Evolutionary conservation across 2,113 vertebrate species (phyloP).

Genomic region (Phalacrocorax brasilianus): DNA sequence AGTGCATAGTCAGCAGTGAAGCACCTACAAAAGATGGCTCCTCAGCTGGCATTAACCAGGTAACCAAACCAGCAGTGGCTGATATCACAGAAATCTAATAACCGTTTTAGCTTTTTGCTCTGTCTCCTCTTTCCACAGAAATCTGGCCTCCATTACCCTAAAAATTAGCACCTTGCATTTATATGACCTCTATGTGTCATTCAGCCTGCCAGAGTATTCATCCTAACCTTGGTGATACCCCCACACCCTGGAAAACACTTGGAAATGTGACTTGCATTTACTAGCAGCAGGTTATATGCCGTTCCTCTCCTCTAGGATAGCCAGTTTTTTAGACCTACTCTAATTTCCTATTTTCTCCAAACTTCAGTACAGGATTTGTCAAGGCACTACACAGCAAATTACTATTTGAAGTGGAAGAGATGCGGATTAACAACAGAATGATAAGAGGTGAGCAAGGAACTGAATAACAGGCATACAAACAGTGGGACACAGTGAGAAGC

Average conservation of each 20-base stretch:
- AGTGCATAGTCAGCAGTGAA: slow-evolving; percentile 48
- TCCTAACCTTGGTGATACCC: not conserved
- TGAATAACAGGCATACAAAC: not conserved
- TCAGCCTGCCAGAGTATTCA: not conserved
- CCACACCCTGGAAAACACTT: not conserved
- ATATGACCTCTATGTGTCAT: not conserved
- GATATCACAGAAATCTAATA: not conserved
- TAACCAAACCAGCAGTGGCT: slow-evolving; percentile 36
- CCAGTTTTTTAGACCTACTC: not conserved
- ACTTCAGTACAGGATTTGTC: not conserved
- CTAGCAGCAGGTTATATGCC: not conserved
- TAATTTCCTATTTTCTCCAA: not conserved
- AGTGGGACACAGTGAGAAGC: not conserved
- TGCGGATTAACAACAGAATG: not conserved
- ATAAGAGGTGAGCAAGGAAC: not conserved
- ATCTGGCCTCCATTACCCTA: not conserved
- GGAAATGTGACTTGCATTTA: not conserved
- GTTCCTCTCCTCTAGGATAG: not conserved
- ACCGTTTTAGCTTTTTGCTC: slow-evolving; percentile 15
- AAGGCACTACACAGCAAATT: not conserved
- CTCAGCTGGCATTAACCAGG: slow-evolving; percentile 45
- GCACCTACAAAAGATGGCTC: slow-evolving; percentile 24
- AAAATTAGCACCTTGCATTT: not conserved
- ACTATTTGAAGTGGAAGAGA: not conserved
- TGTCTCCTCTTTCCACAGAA: slow-evolving; percentile 3